These are phyloP conservation scores for Neelides folsomi DNA, from an alignment of 2,888 invertebrate species.

Conservation along the genomic window DNA sequence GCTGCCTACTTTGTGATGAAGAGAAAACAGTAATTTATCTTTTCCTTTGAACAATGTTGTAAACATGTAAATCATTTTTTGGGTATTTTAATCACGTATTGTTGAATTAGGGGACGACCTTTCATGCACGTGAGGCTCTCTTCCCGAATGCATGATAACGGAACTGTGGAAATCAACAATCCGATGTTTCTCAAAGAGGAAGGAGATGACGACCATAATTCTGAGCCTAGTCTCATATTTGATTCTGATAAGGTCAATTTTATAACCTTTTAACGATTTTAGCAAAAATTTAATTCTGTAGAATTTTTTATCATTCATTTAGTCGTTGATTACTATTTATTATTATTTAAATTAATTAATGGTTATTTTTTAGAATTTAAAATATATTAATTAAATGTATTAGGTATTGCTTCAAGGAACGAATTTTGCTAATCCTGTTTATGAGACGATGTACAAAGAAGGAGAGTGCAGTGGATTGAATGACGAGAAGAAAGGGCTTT, in stretches of 20 bases:
- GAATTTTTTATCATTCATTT: too few relatives aligned
- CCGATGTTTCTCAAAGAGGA: conserved; percentile 68
- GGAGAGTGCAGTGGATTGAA: conserved; percentile 31
- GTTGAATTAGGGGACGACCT: conserved; percentile 44
- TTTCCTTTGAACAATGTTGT: neutral
- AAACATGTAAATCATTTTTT: neutral
- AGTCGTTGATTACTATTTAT: too few relatives aligned
- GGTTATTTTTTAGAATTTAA: conserved; percentile 2
- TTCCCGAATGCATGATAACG: conserved; percentile 57
- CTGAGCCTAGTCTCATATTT: conserved; percentile 42
- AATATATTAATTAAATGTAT: neutral
- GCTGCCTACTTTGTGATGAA: conserved; percentile 32
- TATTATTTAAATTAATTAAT: too few relatives aligned
- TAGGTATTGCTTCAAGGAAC: conserved; percentile 43
- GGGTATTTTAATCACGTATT: neutral
- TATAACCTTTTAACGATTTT: neutral
- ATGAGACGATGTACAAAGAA: conserved; percentile 60
- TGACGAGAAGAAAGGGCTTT: conserved; percentile 39
- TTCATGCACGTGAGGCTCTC: conserved; percentile 52
- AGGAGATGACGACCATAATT: conserved; percentile 38
- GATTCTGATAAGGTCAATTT: conserved; percentile 48
- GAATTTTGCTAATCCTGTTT: conserved; percentile 75
- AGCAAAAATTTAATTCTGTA: neutral
- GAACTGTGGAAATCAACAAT: conserved; percentile 62
- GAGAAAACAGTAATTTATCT: conserved; percentile 30